Percentiles rank a stretch among this genome's conserved stretches.
phyloP scores from a whole-genome alignment of 2,888 invertebrate species.

The Harpalus rufipes region DNA sequence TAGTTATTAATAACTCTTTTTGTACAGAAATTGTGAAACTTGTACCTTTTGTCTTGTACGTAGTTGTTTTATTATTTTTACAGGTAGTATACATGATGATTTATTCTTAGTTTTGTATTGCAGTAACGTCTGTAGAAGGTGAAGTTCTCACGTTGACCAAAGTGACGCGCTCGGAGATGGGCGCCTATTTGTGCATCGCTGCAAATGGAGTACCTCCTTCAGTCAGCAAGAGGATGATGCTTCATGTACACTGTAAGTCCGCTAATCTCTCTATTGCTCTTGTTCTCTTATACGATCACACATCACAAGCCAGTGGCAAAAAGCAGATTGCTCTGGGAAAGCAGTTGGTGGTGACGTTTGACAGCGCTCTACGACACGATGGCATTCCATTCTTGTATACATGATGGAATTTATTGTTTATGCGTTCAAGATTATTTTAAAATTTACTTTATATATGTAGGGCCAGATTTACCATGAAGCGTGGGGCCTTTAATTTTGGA shows the following conservation, averaged over 20 bases:
- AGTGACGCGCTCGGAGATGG: constrained; percentile 94
- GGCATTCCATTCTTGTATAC: neutral
- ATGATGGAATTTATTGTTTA: neutral
- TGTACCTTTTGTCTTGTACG: no score
- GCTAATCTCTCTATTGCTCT: constrained; percentile 13
- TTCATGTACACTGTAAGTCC: constrained; percentile 93
- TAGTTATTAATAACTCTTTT: no score
- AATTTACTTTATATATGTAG: neutral
- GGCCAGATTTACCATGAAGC: no score
- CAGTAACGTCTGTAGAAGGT: constrained; percentile 87
- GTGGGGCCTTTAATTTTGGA: no score
- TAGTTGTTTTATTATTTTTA: no score
- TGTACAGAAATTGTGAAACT: no score
- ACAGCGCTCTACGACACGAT: neutral
- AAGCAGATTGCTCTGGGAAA: neutral
- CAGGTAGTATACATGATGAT: neutral
- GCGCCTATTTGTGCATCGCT: constrained; percentile 92
- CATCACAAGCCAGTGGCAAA: neutral
- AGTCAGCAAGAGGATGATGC: constrained; percentile 94
- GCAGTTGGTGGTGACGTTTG: neutral
- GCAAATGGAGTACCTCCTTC: constrained; percentile 93
- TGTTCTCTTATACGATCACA: constrained; percentile 1
- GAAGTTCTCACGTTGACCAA: constrained; percentile 90
- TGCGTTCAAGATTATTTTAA: no score
- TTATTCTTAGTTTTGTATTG: constrained; percentile 69